Evolutionary conservation across 1,140 invertebrate genomes (phyloP).

Genomic region (Portunus trituberculatus): DNA sequence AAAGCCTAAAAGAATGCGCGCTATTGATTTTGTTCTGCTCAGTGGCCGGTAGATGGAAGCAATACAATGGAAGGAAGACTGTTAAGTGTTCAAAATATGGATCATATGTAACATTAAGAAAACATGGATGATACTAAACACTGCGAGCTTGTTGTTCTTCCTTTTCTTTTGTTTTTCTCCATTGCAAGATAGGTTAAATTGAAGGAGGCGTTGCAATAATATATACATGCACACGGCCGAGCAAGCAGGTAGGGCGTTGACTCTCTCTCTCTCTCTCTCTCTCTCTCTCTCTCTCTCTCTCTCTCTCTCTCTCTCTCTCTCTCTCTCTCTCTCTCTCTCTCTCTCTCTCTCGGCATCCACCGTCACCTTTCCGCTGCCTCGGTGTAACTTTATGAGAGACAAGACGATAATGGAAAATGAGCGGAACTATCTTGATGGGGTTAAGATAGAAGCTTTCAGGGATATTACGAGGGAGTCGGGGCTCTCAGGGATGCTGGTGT

Average conservation of each 20-base stretch:
- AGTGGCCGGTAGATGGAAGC: no score
- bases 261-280: constrained; percentile 17
- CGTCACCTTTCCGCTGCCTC: not conserved
- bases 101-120: no score
- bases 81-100: no score
- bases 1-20: no score
- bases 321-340: constrained; percentile 3
- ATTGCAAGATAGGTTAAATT: not conserved
- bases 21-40: no score
- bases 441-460: constrained; percentile 13
- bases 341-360: not conserved
- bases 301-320: constrained; percentile 22
- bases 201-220: no score
- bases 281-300: constrained; percentile 20
- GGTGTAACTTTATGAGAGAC: constrained; percentile 21
- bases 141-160: not conserved
- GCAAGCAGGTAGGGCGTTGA: no score
- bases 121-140: no score
- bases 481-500: not conserved
- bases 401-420: constrained; percentile 23
- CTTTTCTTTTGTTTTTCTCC: not conserved
- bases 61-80: no score
- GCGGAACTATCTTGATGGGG: constrained; percentile 18
- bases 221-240: no score
- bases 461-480: not conserved